A percentile compares a stretch with the other conserved stretches of the same genome.
Conservation (phyloP, 2,113 vertebrate genomes). For the Engraulis encrasicolus region DNA sequence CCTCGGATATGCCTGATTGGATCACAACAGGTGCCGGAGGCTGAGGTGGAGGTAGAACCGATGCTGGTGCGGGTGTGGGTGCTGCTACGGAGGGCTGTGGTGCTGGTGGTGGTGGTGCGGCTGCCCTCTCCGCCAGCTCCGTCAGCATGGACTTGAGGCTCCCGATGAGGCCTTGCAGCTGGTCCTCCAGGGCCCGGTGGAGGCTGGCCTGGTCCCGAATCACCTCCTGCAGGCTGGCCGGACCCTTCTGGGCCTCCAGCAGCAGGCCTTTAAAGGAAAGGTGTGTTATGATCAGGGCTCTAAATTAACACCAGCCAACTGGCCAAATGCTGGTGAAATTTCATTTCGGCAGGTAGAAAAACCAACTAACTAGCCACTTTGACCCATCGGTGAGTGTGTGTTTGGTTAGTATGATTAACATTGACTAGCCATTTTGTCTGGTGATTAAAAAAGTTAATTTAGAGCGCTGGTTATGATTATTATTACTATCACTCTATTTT, state of each 20-base stretch:
- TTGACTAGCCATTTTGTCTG: too few species aligned
- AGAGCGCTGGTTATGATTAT: too few species aligned
- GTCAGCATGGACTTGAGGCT: slow-evolving; percentile 75
- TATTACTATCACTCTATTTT: too few species aligned
- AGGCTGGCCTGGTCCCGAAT: slow-evolving; percentile 86
- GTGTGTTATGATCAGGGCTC: too few species aligned
- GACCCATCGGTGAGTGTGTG: too few species aligned
- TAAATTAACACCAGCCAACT: too few species aligned
- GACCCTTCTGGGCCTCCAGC: slow-evolving; percentile 93
- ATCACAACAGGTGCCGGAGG: neutral
- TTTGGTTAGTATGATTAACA: too few species aligned
- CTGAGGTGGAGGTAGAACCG: neutral
- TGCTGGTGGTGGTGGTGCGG: too few species aligned
- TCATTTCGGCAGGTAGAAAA: too few species aligned
- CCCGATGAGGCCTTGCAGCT: slow-evolving; percentile 80
- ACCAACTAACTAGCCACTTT: too few species aligned
- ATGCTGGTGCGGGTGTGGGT: neutral
- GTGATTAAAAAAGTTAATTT: too few species aligned
- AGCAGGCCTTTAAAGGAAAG: slow-evolving; percentile 86
- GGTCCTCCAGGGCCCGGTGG: slow-evolving; percentile 84
- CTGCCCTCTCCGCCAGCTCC: slow-evolving; percentile 45
- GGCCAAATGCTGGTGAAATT: too few species aligned
- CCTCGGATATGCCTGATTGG: slow-evolving; percentile 61
- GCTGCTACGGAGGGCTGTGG: neutral
- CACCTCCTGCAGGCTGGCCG: slow-evolving; percentile 89